phyloP scores from a whole-genome alignment of 1,140 invertebrate genomes.

The Calycopis cecrops region DNA sequence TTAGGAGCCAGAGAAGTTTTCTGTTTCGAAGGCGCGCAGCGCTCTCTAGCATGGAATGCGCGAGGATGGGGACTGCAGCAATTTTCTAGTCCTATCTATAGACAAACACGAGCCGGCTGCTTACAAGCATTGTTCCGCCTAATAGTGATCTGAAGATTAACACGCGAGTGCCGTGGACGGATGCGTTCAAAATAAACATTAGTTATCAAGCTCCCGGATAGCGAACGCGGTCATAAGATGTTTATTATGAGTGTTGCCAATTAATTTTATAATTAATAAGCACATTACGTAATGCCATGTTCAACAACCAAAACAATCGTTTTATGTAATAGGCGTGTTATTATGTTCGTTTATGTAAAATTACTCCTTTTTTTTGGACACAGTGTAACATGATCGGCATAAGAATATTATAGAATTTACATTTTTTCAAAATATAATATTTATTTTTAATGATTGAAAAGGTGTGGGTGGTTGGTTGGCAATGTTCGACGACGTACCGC shows the following conservation, averaged over 20 bases:
- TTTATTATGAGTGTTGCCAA: conserved; percentile 29
- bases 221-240: neutral
- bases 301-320: conserved; percentile 19
- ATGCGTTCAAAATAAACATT: conserved; percentile 35
- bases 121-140: neutral
- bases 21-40: conserved; percentile 51
- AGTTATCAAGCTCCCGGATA: neutral
- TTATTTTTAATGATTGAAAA: too few relatives aligned
- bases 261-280: conserved; percentile 56
- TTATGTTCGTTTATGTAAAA: too few relatives aligned
- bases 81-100: conserved; percentile 34
- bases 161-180: conserved; percentile 27
- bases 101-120: neutral
- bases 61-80: conserved; percentile 21
- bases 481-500: too few relatives aligned
- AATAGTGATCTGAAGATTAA: conserved; percentile 16
- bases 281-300: conserved; percentile 20
- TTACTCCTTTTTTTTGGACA: too few relatives aligned
- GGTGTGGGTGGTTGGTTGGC: too few relatives aligned
- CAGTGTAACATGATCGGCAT: too few relatives aligned
- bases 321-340: neutral
- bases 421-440: too few relatives aligned
- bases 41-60: conserved; percentile 56
- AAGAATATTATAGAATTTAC: too few relatives aligned
- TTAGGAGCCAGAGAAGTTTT: conserved; percentile 40